These are phyloP conservation scores for Centropus unirufus DNA, from an alignment of 2,113 vertebrate genomes.

Conservation along the genomic window DNA sequence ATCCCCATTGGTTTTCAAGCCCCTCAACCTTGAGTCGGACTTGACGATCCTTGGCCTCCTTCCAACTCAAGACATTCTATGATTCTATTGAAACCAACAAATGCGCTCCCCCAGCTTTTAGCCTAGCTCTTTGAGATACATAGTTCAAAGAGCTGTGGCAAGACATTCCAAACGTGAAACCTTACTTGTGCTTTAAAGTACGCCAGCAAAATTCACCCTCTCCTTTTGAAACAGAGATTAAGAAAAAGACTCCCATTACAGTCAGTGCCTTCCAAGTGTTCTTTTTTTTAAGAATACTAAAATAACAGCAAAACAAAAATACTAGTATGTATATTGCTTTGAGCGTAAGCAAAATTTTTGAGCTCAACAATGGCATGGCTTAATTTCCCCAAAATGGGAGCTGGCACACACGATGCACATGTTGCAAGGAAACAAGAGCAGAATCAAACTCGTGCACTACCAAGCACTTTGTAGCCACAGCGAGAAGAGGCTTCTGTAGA, in stretches of 20 bases:
- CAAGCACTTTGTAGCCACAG: background rate
- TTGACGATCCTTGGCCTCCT: background rate
- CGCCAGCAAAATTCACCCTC: background rate
- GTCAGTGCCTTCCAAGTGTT: background rate
- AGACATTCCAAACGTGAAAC: background rate
- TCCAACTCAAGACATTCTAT: too few relatives aligned
- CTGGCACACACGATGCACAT: fast-evolving
- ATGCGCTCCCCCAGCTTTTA: background rate
- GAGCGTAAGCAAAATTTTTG: background rate
- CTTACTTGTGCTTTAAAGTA: background rate
- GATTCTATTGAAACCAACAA: background rate
- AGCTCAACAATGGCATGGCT: background rate
- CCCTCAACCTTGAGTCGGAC: background rate
- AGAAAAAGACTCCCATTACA: background rate
- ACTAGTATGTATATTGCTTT: background rate
- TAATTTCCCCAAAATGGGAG: background rate
- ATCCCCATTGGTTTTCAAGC: background rate
- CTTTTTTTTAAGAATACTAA: background rate
- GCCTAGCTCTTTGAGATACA: background rate
- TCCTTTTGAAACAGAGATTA: background rate
- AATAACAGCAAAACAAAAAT: fast-evolving
- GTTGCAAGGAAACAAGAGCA: background rate
- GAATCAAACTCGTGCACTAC: background rate
- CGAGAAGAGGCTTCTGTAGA: background rate
- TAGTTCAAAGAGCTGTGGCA: background rate